A percentile compares a stretch with the other conserved stretches of the same genome.
Evolutionary conservation across 2,113 vertebrate species (phyloP).

Genomic region (Hypocryptadius cinnamomeus): DNA sequence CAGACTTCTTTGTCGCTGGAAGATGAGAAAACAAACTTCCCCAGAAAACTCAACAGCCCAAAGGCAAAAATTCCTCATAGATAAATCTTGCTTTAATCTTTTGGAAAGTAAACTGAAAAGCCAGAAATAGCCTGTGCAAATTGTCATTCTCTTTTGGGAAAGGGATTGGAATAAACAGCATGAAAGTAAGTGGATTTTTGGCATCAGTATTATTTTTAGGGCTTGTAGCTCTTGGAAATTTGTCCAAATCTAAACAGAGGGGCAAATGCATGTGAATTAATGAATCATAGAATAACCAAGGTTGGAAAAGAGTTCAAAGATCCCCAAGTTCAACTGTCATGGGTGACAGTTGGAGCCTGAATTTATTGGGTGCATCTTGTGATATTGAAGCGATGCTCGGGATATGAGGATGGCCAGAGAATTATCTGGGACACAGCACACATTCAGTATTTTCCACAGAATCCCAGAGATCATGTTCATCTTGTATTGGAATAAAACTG

Average conservation of each 20-base stretch:
- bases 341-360: neutral
- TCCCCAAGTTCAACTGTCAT: too few relatives aligned
- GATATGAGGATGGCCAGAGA: neutral
- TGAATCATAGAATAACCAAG: neutral
- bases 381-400: accelerated
- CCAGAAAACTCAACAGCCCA: neutral
- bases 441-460: neutral
- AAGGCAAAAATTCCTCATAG: neutral
- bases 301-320: neutral
- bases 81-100: neutral
- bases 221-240: neutral
- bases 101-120: neutral
- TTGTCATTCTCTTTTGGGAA: neutral
- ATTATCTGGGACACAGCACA: neutral
- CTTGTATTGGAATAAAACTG: accelerated
- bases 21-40: neutral
- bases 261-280: neutral
- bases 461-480: accelerated
- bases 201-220: neutral
- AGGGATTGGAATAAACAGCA: neutral
- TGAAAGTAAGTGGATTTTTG: neutral
- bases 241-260: neutral
- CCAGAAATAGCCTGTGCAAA: neutral
- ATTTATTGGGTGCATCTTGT: neutral
- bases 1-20: neutral